These are phyloP conservation scores for Bombylius discolor DNA, from an alignment of 2,888 invertebrate species.

Conservation along the genomic window DNA sequence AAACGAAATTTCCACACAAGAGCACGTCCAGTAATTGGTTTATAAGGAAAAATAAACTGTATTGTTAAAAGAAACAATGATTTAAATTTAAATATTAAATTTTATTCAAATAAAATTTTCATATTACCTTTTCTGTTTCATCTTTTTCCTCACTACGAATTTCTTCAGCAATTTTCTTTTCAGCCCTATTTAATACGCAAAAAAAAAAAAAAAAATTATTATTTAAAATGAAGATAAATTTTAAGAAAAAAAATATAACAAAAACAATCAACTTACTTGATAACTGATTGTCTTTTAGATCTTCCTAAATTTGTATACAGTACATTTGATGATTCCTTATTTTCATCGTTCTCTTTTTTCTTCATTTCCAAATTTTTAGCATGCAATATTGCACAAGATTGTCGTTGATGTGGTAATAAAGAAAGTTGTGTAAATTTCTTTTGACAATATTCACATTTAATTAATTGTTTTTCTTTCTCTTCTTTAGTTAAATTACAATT, in stretches of 20 bases:
- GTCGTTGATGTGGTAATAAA: slow-evolving; percentile 18
- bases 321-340: neutral
- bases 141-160: neutral
- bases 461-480: slow-evolving; percentile 13
- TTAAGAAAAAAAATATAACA: neutral
- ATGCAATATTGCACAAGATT: slow-evolving; percentile 14
- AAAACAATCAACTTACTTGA: slow-evolving; percentile 20
- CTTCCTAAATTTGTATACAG: slow-evolving; percentile 26
- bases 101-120: neutral
- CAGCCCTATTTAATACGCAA: neutral
- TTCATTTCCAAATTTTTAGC: neutral
- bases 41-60: slow-evolving; percentile 9
- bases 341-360: neutral
- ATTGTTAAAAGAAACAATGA: neutral
- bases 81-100: too few species aligned
- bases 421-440: slow-evolving; percentile 17
- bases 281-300: slow-evolving; percentile 26
- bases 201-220: neutral
- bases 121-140: slow-evolving; percentile 4
- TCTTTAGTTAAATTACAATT: slow-evolving; percentile 20
- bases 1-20: slow-evolving; percentile 10
- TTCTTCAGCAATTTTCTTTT: slow-evolving; percentile 2
- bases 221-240: neutral
- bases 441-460: slow-evolving; percentile 23
- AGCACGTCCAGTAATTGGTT: neutral